A percentile compares a stretch with the other conserved stretches of the same genome.
phyloP scores from a whole-genome alignment of 2,888 invertebrate species.

The Cheilosia variabilis region DNA sequence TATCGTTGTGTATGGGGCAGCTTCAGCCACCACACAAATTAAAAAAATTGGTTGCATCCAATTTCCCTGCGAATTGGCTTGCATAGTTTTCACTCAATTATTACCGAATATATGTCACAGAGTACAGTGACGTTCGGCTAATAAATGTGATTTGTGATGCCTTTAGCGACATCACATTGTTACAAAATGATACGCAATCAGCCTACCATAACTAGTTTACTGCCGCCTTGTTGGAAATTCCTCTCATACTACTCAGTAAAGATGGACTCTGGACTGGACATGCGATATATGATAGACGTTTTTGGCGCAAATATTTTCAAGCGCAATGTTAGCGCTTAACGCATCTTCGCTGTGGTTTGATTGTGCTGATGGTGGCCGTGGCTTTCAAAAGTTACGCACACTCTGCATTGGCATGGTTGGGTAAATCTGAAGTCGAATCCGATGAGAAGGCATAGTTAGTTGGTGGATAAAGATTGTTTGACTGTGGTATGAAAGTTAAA shows the following conservation, averaged over 20 bases:
- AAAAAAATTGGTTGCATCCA: constrained; percentile 8
- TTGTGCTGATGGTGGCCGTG: background rate
- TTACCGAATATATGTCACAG: constrained; percentile 27
- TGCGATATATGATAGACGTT: constrained; percentile 27
- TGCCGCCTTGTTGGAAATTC: background rate
- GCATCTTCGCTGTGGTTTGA: background rate
- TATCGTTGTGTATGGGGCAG: too few species aligned
- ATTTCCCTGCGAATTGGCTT: background rate
- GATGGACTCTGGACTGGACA: background rate
- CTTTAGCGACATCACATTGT: constrained; percentile 19
- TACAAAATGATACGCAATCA: constrained; percentile 14
- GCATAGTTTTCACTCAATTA: constrained; percentile 27
- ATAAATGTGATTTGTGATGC: background rate
- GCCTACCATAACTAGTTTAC: constrained; percentile 24
- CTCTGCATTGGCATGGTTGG: constrained; percentile 10
- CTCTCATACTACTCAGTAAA: background rate
- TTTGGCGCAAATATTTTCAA: constrained; percentile 34
- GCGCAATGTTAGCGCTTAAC: background rate
- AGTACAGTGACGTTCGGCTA: background rate
- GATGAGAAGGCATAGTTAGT: background rate
- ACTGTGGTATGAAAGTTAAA: constrained; percentile 15
- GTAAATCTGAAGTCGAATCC: constrained; percentile 4
- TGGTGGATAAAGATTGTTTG: background rate
- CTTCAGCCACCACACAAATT: background rate
- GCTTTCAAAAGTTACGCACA: constrained; percentile 5